A percentile compares a stretch with the other conserved stretches of the same genome.
These are phyloP conservation scores for Poecilobothrus nobilitatus DNA, from an alignment of 2,888 invertebrate species.

Conservation along the genomic window DNA sequence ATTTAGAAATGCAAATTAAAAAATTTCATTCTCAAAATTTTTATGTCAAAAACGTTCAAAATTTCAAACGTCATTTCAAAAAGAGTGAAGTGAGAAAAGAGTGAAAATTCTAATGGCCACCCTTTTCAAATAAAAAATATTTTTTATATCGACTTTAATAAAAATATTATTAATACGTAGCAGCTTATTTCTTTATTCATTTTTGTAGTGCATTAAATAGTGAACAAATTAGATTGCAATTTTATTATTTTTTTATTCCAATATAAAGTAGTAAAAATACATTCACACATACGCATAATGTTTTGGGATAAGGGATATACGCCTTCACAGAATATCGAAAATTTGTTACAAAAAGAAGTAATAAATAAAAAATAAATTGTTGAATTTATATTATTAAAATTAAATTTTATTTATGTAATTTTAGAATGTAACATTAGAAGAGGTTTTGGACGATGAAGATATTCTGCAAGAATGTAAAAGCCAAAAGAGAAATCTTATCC, in stretches of 20 bases:
- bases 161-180: slow-evolving; percentile 2
- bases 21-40: no score
- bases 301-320: slow-evolving; percentile 45
- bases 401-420: slow-evolving; percentile 12
- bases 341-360: slow-evolving; percentile 42
- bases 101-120: slow-evolving; percentile 4
- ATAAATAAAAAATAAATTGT: slow-evolving; percentile 19
- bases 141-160: slow-evolving; percentile 4
- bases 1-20: no score
- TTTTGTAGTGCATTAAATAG: background rate
- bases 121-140: slow-evolving; percentile 6
- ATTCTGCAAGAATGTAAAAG: slow-evolving; percentile 92
- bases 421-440: slow-evolving; percentile 82
- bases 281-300: slow-evolving; percentile 27
- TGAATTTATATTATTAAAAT: background rate
- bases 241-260: slow-evolving; percentile 6
- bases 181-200: background rate
- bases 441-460: slow-evolving; percentile 89
- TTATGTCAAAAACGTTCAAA: background rate
- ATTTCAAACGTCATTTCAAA: background rate
- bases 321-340: slow-evolving; percentile 43
- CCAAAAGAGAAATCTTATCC: slow-evolving; percentile 80
- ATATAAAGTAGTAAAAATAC: slow-evolving; percentile 2
- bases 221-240: background rate
- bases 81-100: background rate